These are phyloP conservation scores for Drosophila fungiperda DNA, from an alignment of 2,888 invertebrate species.

Conservation along the genomic window DNA sequence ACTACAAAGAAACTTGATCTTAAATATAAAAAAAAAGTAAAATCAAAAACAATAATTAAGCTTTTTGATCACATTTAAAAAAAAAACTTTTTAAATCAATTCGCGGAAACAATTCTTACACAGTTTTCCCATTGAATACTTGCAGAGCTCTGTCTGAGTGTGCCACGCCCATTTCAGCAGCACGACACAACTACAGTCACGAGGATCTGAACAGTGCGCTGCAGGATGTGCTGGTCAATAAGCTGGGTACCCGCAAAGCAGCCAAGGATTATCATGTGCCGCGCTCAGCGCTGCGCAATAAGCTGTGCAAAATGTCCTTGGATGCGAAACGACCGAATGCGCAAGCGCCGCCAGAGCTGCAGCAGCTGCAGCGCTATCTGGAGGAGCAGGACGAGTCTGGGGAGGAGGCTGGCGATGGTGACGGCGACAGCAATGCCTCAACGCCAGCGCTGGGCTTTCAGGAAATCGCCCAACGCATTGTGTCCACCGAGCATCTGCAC, in stretches of 20 bases:
- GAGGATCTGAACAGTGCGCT: conserved; percentile 97
- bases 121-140: conserved; percentile 10
- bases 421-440: conserved; percentile 86
- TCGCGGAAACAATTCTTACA: neutral
- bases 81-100: neutral
- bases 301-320: conserved; percentile 92
- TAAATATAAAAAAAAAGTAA: neutral
- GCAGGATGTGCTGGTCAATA: conserved; percentile 96
- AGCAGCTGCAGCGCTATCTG: conserved; percentile 71
- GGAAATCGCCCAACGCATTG: conserved; percentile 68
- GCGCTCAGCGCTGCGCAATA: conserved; percentile 97
- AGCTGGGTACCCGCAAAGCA: conserved; percentile 96
- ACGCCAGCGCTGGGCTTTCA: conserved; percentile 71
- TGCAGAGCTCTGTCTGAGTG: conserved; percentile 89
- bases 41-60: neutral
- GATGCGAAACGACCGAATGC: conserved; percentile 84
- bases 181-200: conserved; percentile 95
- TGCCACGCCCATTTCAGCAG: conserved; percentile 85
- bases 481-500: conserved; percentile 69
- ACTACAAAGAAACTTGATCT: neutral
- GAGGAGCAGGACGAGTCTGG: conserved; percentile 83
- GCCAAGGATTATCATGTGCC: conserved; percentile 98
- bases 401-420: conserved; percentile 84
- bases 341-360: conserved; percentile 59
- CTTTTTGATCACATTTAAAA: neutral